These are phyloP conservation scores for Callithrix jacchus DNA, from an alignment of 2,113 vertebrate genomes.

Conservation along the genomic window DNA sequence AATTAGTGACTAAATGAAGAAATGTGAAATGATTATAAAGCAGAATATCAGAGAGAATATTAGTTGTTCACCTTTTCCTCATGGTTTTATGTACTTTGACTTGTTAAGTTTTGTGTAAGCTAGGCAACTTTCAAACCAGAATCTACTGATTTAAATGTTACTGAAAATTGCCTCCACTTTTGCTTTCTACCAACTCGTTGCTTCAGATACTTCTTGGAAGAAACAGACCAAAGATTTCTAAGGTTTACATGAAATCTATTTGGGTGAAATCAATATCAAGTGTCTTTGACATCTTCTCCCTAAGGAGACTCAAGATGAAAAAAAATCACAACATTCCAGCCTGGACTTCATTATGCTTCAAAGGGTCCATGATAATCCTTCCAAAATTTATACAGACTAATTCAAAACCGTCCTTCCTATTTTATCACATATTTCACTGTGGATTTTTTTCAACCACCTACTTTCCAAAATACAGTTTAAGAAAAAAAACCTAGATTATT, in stretches of 20 bases:
- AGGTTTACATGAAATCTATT: not conserved
- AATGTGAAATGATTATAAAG: not conserved
- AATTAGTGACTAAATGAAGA: not conserved
- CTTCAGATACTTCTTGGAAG: not conserved
- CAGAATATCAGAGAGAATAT: not conserved
- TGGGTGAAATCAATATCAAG: not conserved
- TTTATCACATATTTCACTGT: not conserved
- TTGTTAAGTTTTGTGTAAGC: not conserved
- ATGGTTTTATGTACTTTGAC: not conserved
- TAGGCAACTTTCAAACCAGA: not conserved
- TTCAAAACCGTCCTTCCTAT: not conserved
- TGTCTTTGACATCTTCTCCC: not conserved
- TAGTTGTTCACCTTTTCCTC: not conserved
- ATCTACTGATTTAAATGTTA: not conserved
- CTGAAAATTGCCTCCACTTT: not conserved
- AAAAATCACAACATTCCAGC: not conserved
- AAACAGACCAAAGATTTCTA: not conserved
- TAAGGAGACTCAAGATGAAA: not conserved
- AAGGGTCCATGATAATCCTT: not conserved
- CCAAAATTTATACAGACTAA: rapidly evolving
- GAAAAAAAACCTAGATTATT: not conserved
- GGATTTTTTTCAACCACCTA: not conserved
- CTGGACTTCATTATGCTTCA: too few relatives aligned
- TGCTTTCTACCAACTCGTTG: rapidly evolving
- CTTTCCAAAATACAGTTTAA: not conserved